Base-by-base conservation (phyloP, 2,888 invertebrate species). In the Euplexia lucipara region DNA sequence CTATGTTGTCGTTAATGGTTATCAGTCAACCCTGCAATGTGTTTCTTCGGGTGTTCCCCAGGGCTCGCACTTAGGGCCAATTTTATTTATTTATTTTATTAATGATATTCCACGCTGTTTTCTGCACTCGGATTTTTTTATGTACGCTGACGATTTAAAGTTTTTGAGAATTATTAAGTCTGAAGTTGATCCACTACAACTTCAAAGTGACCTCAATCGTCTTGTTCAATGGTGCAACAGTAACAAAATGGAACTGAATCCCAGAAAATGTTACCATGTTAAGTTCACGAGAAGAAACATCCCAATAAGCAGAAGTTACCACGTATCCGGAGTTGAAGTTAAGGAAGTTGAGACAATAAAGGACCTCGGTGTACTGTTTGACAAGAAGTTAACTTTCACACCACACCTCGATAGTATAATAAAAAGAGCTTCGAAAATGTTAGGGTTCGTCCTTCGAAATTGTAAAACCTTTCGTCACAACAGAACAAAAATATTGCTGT, bases 1-100 rank as follows among this genome's bases (percentile, higher is more conserved):
- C n/a, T n/a, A n/a, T 16, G 53, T 53, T 5, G 41, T 53, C 6
- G 41, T 53, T 16, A 41, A 53, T 41, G 53, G 53, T 6, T 39
- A 41, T 30, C 6, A 49, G 4, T 49, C 35, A 5, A 5, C 7
- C 20, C 12, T 3, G 6, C 35, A 3, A 2, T 7, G 18, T 5
- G 35, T 37, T 14, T 49, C 20, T 8, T 49, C 49, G 5, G 49
- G 49, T 20, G 49, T 49, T 35, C 49, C 49, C 2, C 49, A 49
- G 14, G 49, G 49, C 5, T 35, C 49, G 7, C 47, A 32, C 20
- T 4, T 47, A 3, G 47, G 47, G 7, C 47, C 47, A 7, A 32
- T 47, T 8, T 47, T 47, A 7, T 47, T 47, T 16, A 30, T 16
- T 8, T 47, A 30, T 32, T 47, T 47, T 16, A 30, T 32, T n/a